Conservation (phyloP, 2,888 invertebrate genomes). For the Amphipoea oculea region DNA sequence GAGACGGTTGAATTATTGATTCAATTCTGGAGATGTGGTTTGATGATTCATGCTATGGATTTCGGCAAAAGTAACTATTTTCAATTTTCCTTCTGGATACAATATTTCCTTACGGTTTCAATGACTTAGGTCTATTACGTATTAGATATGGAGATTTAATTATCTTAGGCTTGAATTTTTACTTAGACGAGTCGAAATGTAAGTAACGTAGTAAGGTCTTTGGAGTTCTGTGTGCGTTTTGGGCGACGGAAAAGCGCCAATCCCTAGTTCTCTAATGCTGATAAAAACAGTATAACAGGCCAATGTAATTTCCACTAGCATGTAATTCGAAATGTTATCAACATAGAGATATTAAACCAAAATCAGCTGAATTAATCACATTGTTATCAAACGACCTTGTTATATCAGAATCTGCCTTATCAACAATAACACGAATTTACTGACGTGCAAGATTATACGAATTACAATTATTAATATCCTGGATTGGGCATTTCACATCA, state of each 20-base stretch:
- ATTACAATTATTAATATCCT: constrained; percentile 6
- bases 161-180: background rate
- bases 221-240: background rate
- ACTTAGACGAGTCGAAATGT: background rate
- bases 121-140: background rate
- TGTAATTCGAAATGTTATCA: constrained; percentile 40
- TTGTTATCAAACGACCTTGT: constrained; percentile 59
- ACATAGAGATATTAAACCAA: constrained; percentile 1
- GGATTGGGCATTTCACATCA: background rate
- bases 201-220: background rate
- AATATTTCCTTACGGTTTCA: background rate
- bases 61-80: background rate
- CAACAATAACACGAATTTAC: constrained; percentile 28
- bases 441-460: constrained; percentile 38
- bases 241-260: background rate
- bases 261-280: background rate
- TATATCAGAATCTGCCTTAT: constrained; percentile 48
- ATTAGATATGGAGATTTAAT: background rate
- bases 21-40: background rate
- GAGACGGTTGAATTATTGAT: constrained; percentile 31
- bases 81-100: background rate
- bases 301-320: background rate
- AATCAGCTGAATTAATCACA: constrained; percentile 35
- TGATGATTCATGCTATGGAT: background rate
- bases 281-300: background rate